Conservation (phyloP, 2,113 vertebrate genomes). For the Scatophagus argus region DNA sequence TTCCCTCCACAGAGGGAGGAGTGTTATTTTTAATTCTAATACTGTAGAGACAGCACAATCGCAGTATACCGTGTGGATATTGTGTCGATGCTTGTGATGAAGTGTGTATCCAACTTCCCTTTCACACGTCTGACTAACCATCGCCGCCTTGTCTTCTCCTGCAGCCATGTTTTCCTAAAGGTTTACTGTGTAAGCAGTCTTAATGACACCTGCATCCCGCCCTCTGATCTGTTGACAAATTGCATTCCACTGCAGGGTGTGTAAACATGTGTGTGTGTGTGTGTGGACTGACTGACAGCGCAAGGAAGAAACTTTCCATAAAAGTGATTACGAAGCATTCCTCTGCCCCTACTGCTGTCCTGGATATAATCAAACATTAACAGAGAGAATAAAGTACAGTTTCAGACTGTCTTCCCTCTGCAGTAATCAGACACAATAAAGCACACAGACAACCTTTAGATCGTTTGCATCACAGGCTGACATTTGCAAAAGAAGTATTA, state of each 20-base stretch:
- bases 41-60: conserved; percentile 54
- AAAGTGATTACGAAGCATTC: conserved; percentile 39
- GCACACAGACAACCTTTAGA: conserved; percentile 10
- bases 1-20: conserved; percentile 39
- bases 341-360: conserved; percentile 26
- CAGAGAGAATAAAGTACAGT: conserved; percentile 26
- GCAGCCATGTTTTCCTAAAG: conserved; percentile 55
- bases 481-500: conserved; percentile 38
- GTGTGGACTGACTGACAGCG: conserved; percentile 9
- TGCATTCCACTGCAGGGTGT: conserved; percentile 65
- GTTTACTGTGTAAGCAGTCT: conserved; percentile 65
- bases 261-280: conserved; percentile 35
- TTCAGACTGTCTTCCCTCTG: neutral
- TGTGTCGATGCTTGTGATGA: conserved; percentile 40
- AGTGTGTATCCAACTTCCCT: conserved; percentile 31
- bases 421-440: conserved; percentile 34
- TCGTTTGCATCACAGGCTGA: conserved; percentile 28
- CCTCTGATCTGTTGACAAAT: conserved; percentile 60
- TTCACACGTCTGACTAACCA: conserved; percentile 28
- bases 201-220: conserved; percentile 62
- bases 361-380: conserved; percentile 54
- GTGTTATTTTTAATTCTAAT: conserved; percentile 71
- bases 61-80: neutral
- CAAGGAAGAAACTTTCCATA: conserved; percentile 38
- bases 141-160: conserved; percentile 30